Evolutionary conservation across 92 coral and sea anemone genomes (phyloP).

Genomic region (Umimayanthus chanpuru): DNA sequence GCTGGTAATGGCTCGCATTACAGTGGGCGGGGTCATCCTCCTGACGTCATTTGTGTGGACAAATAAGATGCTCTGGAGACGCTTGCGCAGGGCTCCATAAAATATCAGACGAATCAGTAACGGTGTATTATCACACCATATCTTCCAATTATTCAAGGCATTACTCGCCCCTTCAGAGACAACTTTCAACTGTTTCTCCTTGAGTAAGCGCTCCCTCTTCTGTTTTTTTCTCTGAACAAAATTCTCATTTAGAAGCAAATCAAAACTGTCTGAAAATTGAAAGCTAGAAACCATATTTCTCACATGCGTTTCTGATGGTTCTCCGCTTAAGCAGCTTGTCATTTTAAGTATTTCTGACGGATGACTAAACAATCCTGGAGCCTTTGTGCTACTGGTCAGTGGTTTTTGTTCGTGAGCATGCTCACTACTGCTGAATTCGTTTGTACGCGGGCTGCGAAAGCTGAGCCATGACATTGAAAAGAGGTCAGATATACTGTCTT

Average conservation of each 20-base stretch:
- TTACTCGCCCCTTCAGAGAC: not conserved
- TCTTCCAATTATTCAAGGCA: not conserved
- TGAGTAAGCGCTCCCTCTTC: not conserved
- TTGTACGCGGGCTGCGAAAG: not conserved
- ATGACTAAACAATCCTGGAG: not conserved
- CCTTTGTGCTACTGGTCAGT: not conserved
- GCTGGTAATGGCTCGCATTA: not conserved
- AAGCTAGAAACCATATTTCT: not conserved
- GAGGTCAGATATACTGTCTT: slow-evolving; percentile 22
- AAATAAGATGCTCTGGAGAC: not conserved
- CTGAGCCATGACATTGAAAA: not conserved
- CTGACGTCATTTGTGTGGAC: slow-evolving; percentile 24
- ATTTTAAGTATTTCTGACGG: not conserved
- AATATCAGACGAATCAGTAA: not conserved
- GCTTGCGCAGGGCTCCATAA: slow-evolving; percentile 4
- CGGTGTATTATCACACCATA: slow-evolving; percentile 32
- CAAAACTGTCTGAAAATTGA: not conserved
- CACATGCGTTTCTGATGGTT: not conserved
- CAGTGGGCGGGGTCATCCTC: not conserved
- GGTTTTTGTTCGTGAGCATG: slow-evolving; percentile 23
- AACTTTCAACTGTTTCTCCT: not conserved
- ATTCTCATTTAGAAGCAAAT: slow-evolving; percentile 1
- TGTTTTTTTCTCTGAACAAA: not conserved
- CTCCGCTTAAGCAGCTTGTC: not conserved
- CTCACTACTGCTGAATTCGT: not conserved